phyloP scores from a whole-genome alignment of 1,140 invertebrate species.

The Vanessa atalanta region DNA sequence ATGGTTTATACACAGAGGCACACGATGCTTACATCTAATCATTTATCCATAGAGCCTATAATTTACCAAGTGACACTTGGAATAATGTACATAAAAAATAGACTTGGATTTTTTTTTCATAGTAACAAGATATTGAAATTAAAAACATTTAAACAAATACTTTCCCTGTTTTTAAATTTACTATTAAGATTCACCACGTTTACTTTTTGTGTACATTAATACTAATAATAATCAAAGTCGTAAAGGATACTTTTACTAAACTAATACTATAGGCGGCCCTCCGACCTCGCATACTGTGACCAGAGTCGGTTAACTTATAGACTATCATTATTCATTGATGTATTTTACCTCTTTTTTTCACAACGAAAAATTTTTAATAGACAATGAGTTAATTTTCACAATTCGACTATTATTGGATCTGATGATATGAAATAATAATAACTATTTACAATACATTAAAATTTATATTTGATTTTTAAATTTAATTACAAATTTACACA shows the following conservation, averaged over 20 bases:
- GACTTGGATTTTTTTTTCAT: slow-evolving; percentile 31
- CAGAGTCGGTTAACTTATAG: slow-evolving; percentile 63
- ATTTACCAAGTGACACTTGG: slow-evolving; percentile 33
- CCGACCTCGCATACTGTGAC: slow-evolving; percentile 63
- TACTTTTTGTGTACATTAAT: slow-evolving; percentile 30
- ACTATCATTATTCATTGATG: slow-evolving; percentile 25
- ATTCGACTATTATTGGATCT: not conserved
- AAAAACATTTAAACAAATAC: not conserved
- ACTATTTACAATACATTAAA: slow-evolving; percentile 11
- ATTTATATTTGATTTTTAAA: slow-evolving; percentile 1
- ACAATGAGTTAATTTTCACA: not conserved
- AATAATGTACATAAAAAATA: slow-evolving; percentile 48
- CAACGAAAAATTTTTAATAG: slow-evolving; percentile 1
- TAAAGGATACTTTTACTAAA: slow-evolving; percentile 45
- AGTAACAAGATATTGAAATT: not conserved
- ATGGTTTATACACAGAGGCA: slow-evolving; percentile 74
- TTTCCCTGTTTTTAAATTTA: not conserved
- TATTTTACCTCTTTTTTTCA: not conserved
- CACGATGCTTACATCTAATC: slow-evolving; percentile 70
- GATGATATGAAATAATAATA: slow-evolving; percentile 1
- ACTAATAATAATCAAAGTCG: slow-evolving; percentile 34
- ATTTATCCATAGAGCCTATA: slow-evolving; percentile 10
- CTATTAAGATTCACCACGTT: slow-evolving; percentile 27
- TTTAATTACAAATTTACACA: slow-evolving; percentile 6
- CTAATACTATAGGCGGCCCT: slow-evolving; percentile 75